Evolutionary conservation across 2,113 vertebrate genomes (phyloP), one percentile per base, ranked within the genome.

Genomic region (Melanerpes aurifrons): DNA sequence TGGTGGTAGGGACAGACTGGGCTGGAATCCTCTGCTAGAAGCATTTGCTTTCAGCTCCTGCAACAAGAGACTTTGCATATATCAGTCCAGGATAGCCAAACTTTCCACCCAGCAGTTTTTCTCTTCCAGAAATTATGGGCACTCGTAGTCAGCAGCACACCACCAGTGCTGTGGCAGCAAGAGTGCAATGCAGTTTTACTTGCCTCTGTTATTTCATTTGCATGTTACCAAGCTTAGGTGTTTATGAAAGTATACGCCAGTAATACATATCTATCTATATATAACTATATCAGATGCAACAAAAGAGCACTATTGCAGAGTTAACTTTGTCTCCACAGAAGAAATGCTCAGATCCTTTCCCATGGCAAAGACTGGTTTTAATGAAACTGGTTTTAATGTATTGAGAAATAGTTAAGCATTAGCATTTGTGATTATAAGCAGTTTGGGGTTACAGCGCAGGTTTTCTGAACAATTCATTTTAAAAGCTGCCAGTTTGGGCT

Each of bases 61-160:
- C 6, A 3, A 31, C 20, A 21, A 29, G 62, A 74, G 6, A 35
- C 6, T 47, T 84, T 70, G 40, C 40, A 6, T 53, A 31, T 29
- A 15, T 59, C n/a, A 25, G 53, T 56, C 29, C 56, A 78, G 76
- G 82, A 72, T 54, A 80, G 71, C 31, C 40, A 78, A 74, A 78
- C 31, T 73, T 77, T 50, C 48, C 43, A 70, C 62, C 70, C 63
- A 31, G 67, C 86, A 75, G 47, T 69, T 94, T 89, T 95, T 97
- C 96, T 97, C 92, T 96, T 97, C 97, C 97, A 96, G 97, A 97
- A 97, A 95, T 97, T 94, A 94, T 82, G 96, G 96, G 87, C 54
- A 40, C 83, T 84, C 17, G 4, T 64, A 92, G 91, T 84, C 87
- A 70, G 84, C 94, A 96, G 94, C 80, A 76, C 78, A 72, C 69